Percentiles rank a stretch among this genome's conserved stretches.
Evolutionary conservation across 35 echinoderm and acorn worm genomes (phyloP).

Genomic region (Acanthaster planci): DNA sequence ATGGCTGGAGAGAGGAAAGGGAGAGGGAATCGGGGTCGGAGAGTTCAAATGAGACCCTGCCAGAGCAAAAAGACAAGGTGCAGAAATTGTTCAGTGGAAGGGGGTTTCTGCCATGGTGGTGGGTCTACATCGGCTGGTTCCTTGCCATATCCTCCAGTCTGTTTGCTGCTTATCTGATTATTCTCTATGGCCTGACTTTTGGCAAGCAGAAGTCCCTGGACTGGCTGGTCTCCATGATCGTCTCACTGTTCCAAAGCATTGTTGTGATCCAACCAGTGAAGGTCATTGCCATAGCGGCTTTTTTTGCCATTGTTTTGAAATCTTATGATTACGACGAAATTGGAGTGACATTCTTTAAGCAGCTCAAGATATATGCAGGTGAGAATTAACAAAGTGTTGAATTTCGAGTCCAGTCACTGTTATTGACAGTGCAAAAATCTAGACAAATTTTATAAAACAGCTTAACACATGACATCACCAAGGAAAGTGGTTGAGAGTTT

Average conservation of each 20-base stretch:
- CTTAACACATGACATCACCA: no score
- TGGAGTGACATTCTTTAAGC: conserved; percentile 58
- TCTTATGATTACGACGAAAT: conserved; percentile 71
- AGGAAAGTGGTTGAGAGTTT: no score
- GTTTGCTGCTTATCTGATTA: conserved; percentile 73
- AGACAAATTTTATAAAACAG: background rate
- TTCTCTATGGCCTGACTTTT: conserved; percentile 89
- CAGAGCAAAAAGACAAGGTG: background rate
- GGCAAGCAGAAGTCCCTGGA: conserved; percentile 81
- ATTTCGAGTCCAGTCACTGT: background rate
- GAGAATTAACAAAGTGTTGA: background rate
- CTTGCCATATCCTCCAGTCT: conserved; percentile 41
- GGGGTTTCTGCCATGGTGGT: conserved; percentile 87
- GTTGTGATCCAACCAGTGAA: conserved; percentile 80
- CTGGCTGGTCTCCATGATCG: conserved; percentile 87
- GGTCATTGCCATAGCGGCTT: conserved; percentile 77
- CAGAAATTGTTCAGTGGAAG: conserved; percentile 10
- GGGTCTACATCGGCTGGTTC: conserved; percentile 77
- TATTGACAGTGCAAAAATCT: background rate
- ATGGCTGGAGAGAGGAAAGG: conserved; percentile 64
- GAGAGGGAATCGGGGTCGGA: background rate
- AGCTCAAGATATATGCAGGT: conserved; percentile 11
- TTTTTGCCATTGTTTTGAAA: conserved; percentile 70
- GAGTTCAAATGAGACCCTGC: conserved; percentile 5
- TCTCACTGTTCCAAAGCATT: conserved; percentile 74